These are phyloP conservation scores for Chouioia cunea DNA, from an alignment of 2,888 invertebrate species.

Conservation along the genomic window DNA sequence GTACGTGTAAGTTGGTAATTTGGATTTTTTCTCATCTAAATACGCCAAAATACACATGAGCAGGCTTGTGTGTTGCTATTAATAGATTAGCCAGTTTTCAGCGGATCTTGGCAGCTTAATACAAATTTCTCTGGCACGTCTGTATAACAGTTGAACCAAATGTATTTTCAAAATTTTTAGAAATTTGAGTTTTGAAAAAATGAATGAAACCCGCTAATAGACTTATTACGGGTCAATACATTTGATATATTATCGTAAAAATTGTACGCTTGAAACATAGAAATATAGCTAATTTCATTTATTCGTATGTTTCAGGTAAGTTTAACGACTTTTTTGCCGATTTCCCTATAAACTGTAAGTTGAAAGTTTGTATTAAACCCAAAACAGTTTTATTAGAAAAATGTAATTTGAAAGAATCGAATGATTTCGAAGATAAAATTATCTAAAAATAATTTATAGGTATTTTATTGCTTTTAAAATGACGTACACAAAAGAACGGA, in stretches of 20 bases:
- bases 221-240: no score
- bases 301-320: constrained; percentile 29
- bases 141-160: background rate
- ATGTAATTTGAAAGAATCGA: no score
- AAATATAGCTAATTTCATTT: background rate
- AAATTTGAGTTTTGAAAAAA: background rate
- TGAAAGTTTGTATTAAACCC: background rate
- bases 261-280: background rate
- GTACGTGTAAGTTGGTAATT: background rate
- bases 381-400: no score
- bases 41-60: constrained; percentile 14
- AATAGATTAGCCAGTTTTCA: constrained; percentile 22
- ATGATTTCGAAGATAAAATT: no score
- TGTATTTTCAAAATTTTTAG: constrained; percentile 3
- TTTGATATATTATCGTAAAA: no score
- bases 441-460: no score
- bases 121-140: constrained; percentile 15
- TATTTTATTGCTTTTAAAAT: no score
- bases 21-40: background rate
- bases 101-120: constrained; percentile 16
- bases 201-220: no score
- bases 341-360: constrained; percentile 15
- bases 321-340: background rate
- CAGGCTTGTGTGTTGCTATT: background rate
- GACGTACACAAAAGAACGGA: no score